A percentile compares a stretch with the other conserved stretches of the same genome.
phyloP scores from a whole-genome alignment of 2,113 vertebrate genomes.

The Heterotilapia buettikoferi region DNA sequence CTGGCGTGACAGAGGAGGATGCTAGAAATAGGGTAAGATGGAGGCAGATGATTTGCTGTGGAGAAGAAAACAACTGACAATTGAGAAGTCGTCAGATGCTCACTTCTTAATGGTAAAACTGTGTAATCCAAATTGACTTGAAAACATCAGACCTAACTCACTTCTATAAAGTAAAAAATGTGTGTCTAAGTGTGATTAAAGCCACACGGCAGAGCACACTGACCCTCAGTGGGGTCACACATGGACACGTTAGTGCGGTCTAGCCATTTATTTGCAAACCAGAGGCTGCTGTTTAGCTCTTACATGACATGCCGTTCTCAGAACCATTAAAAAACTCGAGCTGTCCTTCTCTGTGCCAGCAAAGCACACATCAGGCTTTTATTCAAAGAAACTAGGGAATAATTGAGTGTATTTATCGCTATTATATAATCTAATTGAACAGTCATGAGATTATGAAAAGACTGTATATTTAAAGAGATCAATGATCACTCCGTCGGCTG shows the following conservation, averaged over 20 bases:
- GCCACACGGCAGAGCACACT: neutral
- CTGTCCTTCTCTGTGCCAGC: neutral
- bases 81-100: neutral
- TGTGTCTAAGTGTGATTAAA: neutral
- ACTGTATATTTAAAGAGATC: neutral
- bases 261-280: neutral
- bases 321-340: neutral
- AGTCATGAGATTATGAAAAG: neutral
- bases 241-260: neutral
- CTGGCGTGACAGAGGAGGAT: neutral
- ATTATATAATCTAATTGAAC: neutral
- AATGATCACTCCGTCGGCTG: neutral
- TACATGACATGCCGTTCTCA: neutral
- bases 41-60: neutral
- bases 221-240: neutral
- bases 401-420: neutral
- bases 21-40: neutral
- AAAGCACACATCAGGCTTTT: neutral
- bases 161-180: neutral
- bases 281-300: neutral
- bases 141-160: neutral
- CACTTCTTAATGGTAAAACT: neutral
- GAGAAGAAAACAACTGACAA: neutral
- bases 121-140: neutral
- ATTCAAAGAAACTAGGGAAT: neutral